These are phyloP conservation scores for Mizuhopecten yessoensis DNA, from an alignment of 1,140 invertebrate species.

Conservation along the genomic window DNA sequence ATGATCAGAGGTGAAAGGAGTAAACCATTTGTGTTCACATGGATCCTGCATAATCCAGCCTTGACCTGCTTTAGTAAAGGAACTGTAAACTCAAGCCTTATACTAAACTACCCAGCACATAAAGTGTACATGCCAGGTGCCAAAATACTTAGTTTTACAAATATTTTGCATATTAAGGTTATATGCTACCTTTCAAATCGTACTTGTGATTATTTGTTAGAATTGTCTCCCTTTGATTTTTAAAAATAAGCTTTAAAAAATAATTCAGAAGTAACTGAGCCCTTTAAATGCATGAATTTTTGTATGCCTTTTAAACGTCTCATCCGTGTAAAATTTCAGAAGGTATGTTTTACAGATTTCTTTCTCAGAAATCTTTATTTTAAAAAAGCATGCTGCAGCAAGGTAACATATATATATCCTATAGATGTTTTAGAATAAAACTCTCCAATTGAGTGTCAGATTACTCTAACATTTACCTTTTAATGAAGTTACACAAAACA, in stretches of 20 bases:
- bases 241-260: neutral
- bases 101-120: neutral
- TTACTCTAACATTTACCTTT: no score
- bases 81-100: neutral
- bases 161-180: neutral
- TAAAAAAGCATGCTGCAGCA: neutral
- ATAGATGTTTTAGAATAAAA: no score
- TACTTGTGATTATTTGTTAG: neutral
- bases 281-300: no score
- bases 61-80: neutral
- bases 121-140: neutral
- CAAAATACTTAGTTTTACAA: neutral
- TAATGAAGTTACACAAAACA: no score
- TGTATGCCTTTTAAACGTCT: no score
- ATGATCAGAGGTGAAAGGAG: constrained; percentile 13
- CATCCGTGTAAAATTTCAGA: neutral
- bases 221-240: neutral
- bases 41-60: neutral
- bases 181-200: neutral
- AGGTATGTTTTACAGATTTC: no score
- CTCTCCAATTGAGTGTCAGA: no score
- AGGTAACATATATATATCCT: no score
- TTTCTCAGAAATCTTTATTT: neutral
- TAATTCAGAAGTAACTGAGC: neutral
- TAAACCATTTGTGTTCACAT: constrained; percentile 7